These are phyloP conservation scores for Drosophila funebris DNA, from an alignment of 1,140 invertebrate genomes.

Conservation along the genomic window DNA sequence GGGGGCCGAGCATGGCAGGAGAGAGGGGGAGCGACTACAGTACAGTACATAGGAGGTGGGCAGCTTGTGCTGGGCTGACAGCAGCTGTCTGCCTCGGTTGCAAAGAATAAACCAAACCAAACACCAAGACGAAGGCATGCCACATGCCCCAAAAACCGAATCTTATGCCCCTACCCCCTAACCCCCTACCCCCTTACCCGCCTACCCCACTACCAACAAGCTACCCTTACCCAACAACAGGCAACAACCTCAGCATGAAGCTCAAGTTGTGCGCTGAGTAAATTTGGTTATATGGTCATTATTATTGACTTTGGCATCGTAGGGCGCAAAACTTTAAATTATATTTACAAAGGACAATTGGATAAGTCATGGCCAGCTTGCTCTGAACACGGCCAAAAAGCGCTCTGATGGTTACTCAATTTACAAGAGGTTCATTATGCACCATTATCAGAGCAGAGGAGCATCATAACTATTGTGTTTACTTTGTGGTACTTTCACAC, in stretches of 20 bases:
- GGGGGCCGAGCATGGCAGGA: not conserved
- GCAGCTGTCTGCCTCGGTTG: conserved; percentile 56
- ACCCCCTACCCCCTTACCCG: not conserved
- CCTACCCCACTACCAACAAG: not conserved
- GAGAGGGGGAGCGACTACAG: not conserved
- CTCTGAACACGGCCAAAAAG: not conserved
- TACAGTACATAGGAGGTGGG: not conserved
- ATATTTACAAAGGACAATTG: conserved; percentile 75
- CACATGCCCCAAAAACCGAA: conserved; percentile 3
- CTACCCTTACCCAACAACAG: not conserved
- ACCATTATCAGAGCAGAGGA: no score
- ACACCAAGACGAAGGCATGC: not conserved
- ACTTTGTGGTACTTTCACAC: not conserved
- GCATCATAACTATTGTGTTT: conserved; percentile 8
- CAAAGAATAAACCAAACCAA: conserved; percentile 30
- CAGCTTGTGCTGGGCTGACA: conserved; percentile 48
- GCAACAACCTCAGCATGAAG: conserved; percentile 28
- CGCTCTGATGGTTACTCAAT: conserved; percentile 8
- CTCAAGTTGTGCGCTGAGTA: conserved; percentile 55
- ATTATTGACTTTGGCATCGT: conserved; percentile 75
- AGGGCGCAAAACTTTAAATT: conserved; percentile 71
- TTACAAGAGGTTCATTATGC: conserved; percentile 20
- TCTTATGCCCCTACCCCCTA: not conserved
- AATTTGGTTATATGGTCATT: conserved; percentile 80
- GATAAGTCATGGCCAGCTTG: conserved; percentile 52